A percentile compares a stretch with the other conserved stretches of the same genome.
These are phyloP conservation scores for Intellagama lesueurii DNA, from an alignment of 2,797 vertebrate species.

Conservation along the genomic window DNA sequence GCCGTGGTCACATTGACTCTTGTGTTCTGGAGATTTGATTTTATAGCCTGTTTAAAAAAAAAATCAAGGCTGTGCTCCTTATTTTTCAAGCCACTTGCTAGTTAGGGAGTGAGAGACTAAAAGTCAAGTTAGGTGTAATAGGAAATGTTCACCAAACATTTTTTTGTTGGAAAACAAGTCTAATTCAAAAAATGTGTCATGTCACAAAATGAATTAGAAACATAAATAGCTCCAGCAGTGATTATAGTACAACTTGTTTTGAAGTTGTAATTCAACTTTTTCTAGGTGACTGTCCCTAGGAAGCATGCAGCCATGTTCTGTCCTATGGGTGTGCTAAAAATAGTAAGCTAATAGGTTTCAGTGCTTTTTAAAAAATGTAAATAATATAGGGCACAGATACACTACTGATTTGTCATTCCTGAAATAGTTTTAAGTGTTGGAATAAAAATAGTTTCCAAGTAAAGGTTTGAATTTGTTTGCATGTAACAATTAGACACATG, in stretches of 20 bases:
- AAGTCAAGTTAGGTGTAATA: background rate
- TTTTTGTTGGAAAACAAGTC: background rate
- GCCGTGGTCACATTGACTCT: background rate
- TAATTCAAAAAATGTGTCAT: background rate
- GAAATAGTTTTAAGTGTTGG: background rate
- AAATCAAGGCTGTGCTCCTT: background rate
- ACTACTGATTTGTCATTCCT: background rate
- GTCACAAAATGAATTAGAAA: background rate
- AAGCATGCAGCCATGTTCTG: background rate
- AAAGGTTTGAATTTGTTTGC: background rate
- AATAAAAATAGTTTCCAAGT: background rate
- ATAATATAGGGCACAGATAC: background rate
- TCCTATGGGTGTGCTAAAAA: background rate
- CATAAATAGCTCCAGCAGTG: background rate
- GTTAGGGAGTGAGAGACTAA: background rate
- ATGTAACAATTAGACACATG: background rate
- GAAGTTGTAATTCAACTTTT: slow-evolving; percentile 1
- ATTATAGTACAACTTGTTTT: background rate
- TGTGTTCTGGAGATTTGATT: background rate
- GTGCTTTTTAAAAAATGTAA: background rate
- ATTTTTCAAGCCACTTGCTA: background rate
- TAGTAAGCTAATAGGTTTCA: background rate
- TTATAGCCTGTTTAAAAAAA: background rate
- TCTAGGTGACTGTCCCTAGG: background rate
- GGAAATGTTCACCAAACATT: background rate